A percentile compares a stretch with the other conserved stretches of the same genome.
phyloP scores from a whole-genome alignment of 2,888 invertebrate species.

The Apocheima hispidaria region DNA sequence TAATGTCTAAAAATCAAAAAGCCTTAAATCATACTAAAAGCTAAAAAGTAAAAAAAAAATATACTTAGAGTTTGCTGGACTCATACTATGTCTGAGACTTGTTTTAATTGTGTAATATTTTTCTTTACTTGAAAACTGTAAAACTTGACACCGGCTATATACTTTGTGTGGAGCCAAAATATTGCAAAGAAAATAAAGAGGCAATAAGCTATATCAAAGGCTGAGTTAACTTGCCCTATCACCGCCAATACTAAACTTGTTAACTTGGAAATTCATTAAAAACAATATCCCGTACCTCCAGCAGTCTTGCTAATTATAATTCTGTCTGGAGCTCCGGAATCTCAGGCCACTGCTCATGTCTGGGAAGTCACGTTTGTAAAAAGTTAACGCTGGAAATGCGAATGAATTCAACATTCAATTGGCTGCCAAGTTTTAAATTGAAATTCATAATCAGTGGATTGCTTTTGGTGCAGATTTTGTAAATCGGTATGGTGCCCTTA shows the following conservation, averaged over 20 bases:
- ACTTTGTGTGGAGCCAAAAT: too few species aligned
- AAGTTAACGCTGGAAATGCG: slow-evolving; percentile 47
- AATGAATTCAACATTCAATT: slow-evolving; percentile 44
- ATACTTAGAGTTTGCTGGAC: too few species aligned
- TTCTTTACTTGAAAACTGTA: too few species aligned
- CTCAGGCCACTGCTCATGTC: slow-evolving; percentile 50
- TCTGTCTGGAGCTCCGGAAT: slow-evolving; percentile 56
- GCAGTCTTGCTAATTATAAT: slow-evolving; percentile 67
- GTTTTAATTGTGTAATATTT: too few species aligned
- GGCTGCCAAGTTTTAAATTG: slow-evolving; percentile 46
- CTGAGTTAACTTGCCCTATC: slow-evolving; percentile 33
- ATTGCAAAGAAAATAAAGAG: too few species aligned
- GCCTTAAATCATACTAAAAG: too few species aligned
- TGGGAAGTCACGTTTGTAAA: slow-evolving; percentile 48
- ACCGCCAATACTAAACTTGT: slow-evolving; percentile 52
- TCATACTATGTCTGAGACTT: too few species aligned
- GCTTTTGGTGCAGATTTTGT: slow-evolving; percentile 18
- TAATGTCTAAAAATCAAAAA: too few species aligned
- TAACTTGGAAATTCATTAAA: slow-evolving; percentile 69
- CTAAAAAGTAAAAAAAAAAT: too few species aligned
- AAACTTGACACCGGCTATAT: too few species aligned
- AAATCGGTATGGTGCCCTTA: slow-evolving; percentile 7
- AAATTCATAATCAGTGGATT: slow-evolving; percentile 39
- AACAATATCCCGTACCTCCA: slow-evolving; percentile 59
- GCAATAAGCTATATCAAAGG: too few species aligned